These are phyloP conservation scores for Alces alces DNA, from an alignment of 2,113 vertebrate genomes.

Conservation along the genomic window DNA sequence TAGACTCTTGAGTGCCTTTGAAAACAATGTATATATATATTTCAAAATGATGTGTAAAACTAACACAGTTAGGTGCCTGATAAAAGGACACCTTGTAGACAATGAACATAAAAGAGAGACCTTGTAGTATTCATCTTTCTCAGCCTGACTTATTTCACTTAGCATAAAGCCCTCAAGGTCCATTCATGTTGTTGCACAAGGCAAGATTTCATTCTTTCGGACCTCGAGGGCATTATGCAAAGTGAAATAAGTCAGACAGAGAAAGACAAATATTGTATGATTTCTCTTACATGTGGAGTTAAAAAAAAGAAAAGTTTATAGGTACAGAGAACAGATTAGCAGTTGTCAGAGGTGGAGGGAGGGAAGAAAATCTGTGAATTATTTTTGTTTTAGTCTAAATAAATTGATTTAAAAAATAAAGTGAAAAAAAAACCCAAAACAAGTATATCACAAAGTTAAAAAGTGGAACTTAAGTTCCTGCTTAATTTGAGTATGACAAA, in stretches of 20 bases:
- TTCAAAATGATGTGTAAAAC: not conserved
- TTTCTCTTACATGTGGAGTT: not conserved
- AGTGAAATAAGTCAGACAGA: not conserved
- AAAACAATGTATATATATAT: not conserved
- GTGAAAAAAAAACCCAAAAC: not conserved
- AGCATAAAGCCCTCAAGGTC: not conserved
- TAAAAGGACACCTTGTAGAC: conserved; percentile 1
- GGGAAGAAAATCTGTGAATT: not conserved
- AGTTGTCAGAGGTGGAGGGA: not conserved
- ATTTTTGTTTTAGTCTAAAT: not conserved
- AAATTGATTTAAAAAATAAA: not conserved
- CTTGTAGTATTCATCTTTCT: not conserved
- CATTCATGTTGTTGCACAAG: not conserved
- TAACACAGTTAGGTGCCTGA: not conserved
- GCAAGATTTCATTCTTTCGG: not conserved
- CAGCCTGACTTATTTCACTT: not conserved
- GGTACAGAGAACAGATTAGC: not conserved
- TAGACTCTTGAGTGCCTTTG: not conserved
- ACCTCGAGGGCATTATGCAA: not conserved
- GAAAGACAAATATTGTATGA: not conserved
- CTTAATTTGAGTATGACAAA: not conserved
- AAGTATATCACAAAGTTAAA: not conserved
- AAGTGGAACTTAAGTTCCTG: not conserved
- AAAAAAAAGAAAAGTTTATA: not conserved
- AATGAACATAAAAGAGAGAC: not conserved